Conservation (phyloP, 2,888 invertebrate species). For the Ophraella communa region DNA sequence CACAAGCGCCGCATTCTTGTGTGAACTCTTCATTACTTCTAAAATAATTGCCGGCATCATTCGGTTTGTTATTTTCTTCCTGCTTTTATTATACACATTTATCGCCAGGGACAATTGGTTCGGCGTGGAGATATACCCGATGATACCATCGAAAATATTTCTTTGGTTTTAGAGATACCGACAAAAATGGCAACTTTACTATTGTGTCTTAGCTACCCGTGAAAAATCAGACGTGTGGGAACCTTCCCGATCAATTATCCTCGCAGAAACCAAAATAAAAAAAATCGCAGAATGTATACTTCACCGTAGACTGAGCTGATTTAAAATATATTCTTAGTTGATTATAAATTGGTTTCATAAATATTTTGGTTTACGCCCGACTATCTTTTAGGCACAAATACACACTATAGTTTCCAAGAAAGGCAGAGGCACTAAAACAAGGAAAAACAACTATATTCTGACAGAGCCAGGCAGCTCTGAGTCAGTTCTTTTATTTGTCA, state of each 20-base stretch:
- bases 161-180: conserved; percentile 6
- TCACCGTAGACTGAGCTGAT: no score
- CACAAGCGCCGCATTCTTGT: conserved; percentile 48
- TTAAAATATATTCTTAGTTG: no score
- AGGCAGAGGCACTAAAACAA: no score
- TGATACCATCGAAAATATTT: conserved; percentile 29
- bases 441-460: no score
- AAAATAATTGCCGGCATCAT: conserved; percentile 47
- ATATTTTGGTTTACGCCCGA: no score
- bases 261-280: no score
- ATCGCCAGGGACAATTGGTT: conserved; percentile 34
- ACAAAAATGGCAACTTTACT: conserved; percentile 6
- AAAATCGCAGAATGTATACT: no score
- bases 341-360: no score
- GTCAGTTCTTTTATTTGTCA: no score
- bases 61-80: conserved; percentile 37
- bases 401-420: no score
- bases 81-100: conserved; percentile 32
- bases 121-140: conserved; percentile 24
- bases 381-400: no score
- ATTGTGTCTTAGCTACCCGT: background rate
- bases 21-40: conserved; percentile 51
- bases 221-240: background rate
- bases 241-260: background rate
- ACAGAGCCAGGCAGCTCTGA: no score